Percentiles rank a stretch among this genome's conserved stretches.
Conservation (phyloP, 2,797 vertebrate species). For the Apodemus agrarius region DNA sequence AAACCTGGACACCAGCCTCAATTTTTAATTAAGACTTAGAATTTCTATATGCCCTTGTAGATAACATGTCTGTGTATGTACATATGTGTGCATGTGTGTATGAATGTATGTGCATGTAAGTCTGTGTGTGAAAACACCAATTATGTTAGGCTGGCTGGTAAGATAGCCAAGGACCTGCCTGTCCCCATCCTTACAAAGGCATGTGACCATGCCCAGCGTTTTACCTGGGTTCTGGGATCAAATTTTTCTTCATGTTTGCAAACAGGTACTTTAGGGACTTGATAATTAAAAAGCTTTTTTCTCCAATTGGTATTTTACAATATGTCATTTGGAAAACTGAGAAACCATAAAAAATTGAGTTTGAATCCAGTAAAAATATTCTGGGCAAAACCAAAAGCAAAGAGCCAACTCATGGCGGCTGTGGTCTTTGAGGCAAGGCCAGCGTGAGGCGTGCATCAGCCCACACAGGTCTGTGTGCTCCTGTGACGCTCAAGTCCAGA, state of each 20-base stretch:
- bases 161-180: neutral
- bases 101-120: neutral
- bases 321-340: conserved; percentile 6
- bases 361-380: conserved; percentile 8
- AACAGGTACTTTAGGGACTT: neutral
- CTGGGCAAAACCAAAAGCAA: conserved; percentile 9
- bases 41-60: neutral
- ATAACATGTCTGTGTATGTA: neutral
- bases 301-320: neutral
- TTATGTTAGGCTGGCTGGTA: neutral
- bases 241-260: neutral
- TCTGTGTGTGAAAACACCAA: neutral
- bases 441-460: neutral
- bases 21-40: neutral
- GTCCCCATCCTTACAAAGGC: neutral
- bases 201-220: neutral
- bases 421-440: neutral
- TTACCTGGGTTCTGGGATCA: neutral
- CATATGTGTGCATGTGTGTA: neutral
- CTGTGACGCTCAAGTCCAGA: neutral
- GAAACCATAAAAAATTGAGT: conserved; percentile 19
- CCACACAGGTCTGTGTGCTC: neutral
- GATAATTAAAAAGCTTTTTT: neutral
- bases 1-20: neutral
- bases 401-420: neutral